phyloP scores from a whole-genome alignment of 1,140 invertebrate species.

The Drosophila sucinea region DNA sequence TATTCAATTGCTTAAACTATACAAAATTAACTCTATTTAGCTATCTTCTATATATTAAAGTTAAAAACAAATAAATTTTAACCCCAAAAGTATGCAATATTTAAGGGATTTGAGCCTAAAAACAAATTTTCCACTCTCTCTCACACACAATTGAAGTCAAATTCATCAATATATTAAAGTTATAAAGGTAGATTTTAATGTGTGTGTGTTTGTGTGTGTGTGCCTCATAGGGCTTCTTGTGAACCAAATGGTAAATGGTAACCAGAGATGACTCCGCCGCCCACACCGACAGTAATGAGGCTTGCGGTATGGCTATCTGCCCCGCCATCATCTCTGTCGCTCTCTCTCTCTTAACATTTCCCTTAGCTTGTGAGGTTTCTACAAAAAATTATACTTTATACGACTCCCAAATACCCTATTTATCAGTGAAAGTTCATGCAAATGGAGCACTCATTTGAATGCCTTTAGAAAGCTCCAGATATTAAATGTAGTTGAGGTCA shows the following conservation, averaged over 20 bases:
- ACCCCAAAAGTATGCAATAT: too few species aligned
- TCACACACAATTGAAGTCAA: neutral
- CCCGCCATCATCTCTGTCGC: constrained; percentile 25
- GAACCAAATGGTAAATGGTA: constrained; percentile 35
- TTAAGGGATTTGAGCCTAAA: too few species aligned
- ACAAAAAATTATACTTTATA: neutral
- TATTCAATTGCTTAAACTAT: too few species aligned
- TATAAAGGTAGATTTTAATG: neutral
- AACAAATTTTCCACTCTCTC: neutral
- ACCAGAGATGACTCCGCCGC: constrained; percentile 42
- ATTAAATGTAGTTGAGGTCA: too few species aligned
- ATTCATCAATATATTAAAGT: constrained; percentile 7
- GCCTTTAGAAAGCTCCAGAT: too few species aligned
- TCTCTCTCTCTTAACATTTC: constrained; percentile 37
- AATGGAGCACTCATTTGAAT: neutral
- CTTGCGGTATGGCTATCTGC: constrained; percentile 37
- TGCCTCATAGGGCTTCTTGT: constrained; percentile 42
- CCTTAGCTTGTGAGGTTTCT: constrained; percentile 47
- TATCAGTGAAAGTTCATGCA: too few species aligned
- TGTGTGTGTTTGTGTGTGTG: neutral
- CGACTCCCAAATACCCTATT: neutral
- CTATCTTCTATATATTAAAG: too few species aligned
- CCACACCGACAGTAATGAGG: constrained; percentile 9
- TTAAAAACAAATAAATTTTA: too few species aligned
- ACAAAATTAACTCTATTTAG: too few species aligned